phyloP scores from a whole-genome alignment of 2,888 invertebrate genomes.

The Polyommatus iphigenia region DNA sequence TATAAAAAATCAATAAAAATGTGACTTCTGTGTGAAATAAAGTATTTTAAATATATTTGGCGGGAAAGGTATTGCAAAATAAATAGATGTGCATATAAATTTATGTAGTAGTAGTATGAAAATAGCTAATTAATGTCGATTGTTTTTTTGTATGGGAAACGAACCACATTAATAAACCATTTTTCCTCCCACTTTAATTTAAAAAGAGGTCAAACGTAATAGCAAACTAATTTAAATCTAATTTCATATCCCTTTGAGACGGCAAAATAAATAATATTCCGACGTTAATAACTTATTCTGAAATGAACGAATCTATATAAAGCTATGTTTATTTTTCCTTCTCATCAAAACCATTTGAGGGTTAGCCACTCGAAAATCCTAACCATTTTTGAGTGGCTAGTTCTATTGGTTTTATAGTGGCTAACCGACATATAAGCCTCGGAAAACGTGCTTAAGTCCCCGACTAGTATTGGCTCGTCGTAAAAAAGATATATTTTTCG shows the following conservation, averaged over 20 bases:
- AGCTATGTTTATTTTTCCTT: background rate
- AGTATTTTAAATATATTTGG: no score
- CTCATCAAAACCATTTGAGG: conserved; percentile 1
- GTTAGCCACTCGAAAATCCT: background rate
- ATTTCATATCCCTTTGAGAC: conserved; percentile 20
- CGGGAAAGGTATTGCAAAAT: no score
- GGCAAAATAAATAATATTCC: conserved; percentile 3
- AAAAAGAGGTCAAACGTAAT: background rate
- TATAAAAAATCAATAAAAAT: no score
- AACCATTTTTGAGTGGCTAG: background rate
- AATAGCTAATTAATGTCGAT: no score
- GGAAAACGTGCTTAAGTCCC: conserved; percentile 23
- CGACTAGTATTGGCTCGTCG: conserved; percentile 18
- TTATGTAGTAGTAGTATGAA: no score
- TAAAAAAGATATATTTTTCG: conserved; percentile 10
- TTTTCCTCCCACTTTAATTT: background rate
- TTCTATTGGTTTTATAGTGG: background rate
- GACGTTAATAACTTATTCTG: conserved; percentile 5
- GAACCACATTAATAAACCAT: background rate
- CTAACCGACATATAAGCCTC: background rate
- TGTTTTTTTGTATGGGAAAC: no score
- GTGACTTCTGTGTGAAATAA: no score
- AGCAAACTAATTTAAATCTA: background rate
- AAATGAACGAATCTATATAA: conserved; percentile 4
- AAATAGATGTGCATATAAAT: no score